A percentile compares a stretch with the other conserved stretches of the same genome.
Evolutionary conservation across 1,140 invertebrate genomes (phyloP).

Genomic region (Idris sp.): DNA sequence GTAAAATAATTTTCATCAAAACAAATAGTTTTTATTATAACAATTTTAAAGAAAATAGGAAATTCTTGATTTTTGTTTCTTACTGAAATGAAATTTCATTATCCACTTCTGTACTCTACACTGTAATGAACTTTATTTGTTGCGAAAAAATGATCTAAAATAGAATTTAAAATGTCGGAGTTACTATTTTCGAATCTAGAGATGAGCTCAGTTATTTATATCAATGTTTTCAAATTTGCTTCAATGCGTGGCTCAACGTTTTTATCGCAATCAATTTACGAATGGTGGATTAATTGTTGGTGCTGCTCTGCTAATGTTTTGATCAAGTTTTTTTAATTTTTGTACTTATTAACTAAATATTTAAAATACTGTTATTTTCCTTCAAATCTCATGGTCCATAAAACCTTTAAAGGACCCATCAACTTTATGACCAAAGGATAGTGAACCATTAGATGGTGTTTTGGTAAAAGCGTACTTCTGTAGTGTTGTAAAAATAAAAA

Average conservation of each 20-base stretch:
- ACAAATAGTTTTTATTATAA: background rate
- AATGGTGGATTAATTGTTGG: conserved; percentile 28
- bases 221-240: conserved; percentile 4
- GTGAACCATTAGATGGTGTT: conserved; percentile 39
- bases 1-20: conserved; percentile 2
- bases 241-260: conserved; percentile 1
- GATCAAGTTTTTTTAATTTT: conserved; percentile 30
- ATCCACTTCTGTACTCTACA: conserved; percentile 5
- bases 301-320: conserved; percentile 29
- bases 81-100: no score
- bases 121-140: conserved; percentile 5
- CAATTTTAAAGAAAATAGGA: no score
- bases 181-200: background rate
- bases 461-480: conserved; percentile 10
- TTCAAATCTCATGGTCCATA: conserved; percentile 44
- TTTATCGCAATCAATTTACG: conserved; percentile 17
- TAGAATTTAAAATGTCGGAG: background rate
- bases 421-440: conserved; percentile 27
- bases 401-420: conserved; percentile 30
- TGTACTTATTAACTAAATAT: conserved; percentile 13
- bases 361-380: conserved; percentile 49
- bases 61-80: no score
- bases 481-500: conserved; percentile 2
- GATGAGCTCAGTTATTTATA: conserved; percentile 1
- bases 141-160: conserved; percentile 2